Conservation (phyloP, 1,140 invertebrate species). For the Leptinotarsa lineolata region DNA sequence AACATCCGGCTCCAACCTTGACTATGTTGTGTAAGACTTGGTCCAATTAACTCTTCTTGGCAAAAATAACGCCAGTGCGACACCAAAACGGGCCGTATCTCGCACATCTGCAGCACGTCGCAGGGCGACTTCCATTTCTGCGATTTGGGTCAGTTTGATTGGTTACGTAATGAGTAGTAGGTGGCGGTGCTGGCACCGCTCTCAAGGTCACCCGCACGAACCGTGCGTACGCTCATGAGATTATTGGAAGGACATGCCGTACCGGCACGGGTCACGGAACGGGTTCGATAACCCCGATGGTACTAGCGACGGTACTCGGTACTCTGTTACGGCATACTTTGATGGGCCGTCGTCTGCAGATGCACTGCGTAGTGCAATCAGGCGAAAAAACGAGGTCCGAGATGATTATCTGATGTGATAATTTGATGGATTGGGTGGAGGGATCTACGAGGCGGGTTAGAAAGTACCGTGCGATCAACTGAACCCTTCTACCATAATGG, state of each 20-base stretch:
- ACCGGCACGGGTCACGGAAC: neutral
- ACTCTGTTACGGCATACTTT: neutral
- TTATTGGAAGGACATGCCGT: slow-evolving; percentile 16
- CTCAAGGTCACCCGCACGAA: slow-evolving; percentile 16
- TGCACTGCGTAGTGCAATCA: neutral
- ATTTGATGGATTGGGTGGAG: slow-evolving; percentile 2
- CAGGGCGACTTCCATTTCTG: slow-evolving; percentile 14
- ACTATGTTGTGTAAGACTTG: no score
- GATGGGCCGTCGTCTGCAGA: neutral
- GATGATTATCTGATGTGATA: slow-evolving; percentile 3
- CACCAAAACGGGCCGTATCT: neutral
- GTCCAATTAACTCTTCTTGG: no score
- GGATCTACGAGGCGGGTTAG: neutral
- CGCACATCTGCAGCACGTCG: slow-evolving; percentile 1
- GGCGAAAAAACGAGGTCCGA: slow-evolving; percentile 9
- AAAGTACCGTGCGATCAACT: neutral
- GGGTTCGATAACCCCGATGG: slow-evolving; percentile 13
- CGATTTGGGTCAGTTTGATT: slow-evolving; percentile 19
- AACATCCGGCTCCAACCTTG: no score
- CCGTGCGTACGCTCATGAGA: slow-evolving; percentile 12
- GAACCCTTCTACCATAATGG: no score
- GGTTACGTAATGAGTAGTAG: slow-evolving; percentile 25
- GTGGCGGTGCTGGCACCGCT: slow-evolving; percentile 17
- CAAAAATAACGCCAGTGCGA: neutral
- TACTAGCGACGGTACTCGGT: neutral